Conservation (phyloP, 2,113 vertebrate species). For the Trinectes maculatus region DNA sequence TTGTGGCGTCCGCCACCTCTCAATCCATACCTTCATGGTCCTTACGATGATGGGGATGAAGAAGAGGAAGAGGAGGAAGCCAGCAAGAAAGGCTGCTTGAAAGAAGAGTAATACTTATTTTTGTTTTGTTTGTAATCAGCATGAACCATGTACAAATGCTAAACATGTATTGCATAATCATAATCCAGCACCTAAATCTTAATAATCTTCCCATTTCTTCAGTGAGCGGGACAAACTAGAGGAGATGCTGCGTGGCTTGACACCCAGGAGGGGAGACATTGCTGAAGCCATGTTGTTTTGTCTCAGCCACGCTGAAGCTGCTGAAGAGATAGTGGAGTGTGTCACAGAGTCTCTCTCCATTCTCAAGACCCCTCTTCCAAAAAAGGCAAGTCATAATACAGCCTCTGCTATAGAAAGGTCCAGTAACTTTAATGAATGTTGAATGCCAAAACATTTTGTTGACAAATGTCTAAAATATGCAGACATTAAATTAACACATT, state of each 20-base stretch:
- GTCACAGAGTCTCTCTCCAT: constrained; percentile 96
- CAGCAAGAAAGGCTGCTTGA: constrained; percentile 93
- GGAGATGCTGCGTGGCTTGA: constrained; percentile 92
- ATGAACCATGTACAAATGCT: not conserved
- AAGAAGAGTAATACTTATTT: constrained; percentile 91
- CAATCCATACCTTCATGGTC: constrained; percentile 95
- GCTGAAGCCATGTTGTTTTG: constrained; percentile 98
- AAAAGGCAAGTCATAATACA: constrained; percentile 83
- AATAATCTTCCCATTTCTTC: constrained; percentile 46
- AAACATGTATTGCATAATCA: no score
- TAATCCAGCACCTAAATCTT: not conserved
- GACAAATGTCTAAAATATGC: no score
- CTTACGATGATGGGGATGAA: constrained; percentile 91
- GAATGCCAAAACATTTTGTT: not conserved
- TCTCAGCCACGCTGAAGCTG: constrained; percentile 94
- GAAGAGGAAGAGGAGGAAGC: constrained; percentile 92
- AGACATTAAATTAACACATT: no score
- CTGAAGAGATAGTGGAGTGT: constrained; percentile 98
- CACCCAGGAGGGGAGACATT: constrained; percentile 93
- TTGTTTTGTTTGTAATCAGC: not conserved
- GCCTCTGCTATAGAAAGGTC: not conserved
- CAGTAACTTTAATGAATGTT: not conserved
- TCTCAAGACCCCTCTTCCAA: constrained; percentile 97
- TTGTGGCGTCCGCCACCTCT: constrained; percentile 96
- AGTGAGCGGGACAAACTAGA: constrained; percentile 98